Base-by-base conservation (phyloP, 1,140 invertebrate species). In the Camponotus vicinus region DNA sequence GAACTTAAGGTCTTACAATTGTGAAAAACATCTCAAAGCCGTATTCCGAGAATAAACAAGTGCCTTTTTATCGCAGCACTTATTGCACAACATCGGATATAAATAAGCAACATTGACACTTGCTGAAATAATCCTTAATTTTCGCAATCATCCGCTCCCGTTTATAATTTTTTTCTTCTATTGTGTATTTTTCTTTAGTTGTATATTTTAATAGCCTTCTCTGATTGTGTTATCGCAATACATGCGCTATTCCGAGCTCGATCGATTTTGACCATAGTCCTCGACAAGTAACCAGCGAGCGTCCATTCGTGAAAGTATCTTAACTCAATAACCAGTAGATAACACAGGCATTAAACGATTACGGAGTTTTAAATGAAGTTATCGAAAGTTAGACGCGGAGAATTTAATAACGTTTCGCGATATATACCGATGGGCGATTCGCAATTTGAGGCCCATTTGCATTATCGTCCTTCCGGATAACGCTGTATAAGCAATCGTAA, bases 261-360 rank as follows among this genome's bases (percentile, higher is more conserved):
- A 79, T 82, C 67, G 32, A 45, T 40, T 59, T 27, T 69, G 69
- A 61, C 32, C 49, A 52, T 52, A 83, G 73, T 63, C 69, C 27
- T 40, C 69, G 79, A 75, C 42, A 49, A 69, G 49, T 75, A 83
- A 27, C 18, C 37, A 21, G 37, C 64, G n/a, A 45, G 27, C 66
- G 69, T 83, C 40, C 69, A 37, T 71, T 73, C 55, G 55, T 45
- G 69, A 83, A 75, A 83, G 79, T 83, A 83, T 83, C 40, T 75
- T 69, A 83, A 83, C 79, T 83, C 79, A 75, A 82, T 82, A 82
- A 83, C 67, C 57, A 27, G 69, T n/a, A 61, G 69, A 83, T 83
- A 83, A 83, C 79, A 83, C 69, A 83, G 55, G 69, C 69, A 73
- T 83, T 83, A 83, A 83, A 83, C 57, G 79, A 83, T 83, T 83